phyloP scores from a whole-genome alignment of 1,140 invertebrate species.

The Papilio machaon region DNA sequence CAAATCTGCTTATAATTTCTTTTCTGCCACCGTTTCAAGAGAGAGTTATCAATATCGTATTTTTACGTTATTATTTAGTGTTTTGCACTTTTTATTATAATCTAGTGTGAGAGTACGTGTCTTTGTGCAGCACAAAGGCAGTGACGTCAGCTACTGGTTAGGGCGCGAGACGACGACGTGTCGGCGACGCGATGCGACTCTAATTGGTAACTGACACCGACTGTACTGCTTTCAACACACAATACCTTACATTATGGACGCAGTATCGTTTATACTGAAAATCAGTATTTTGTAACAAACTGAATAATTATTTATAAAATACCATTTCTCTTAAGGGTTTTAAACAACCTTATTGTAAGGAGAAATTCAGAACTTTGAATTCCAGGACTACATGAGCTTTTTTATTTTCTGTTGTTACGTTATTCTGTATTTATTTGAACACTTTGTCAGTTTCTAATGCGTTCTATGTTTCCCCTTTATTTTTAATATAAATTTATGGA shows the following conservation, averaged over 20 bases:
- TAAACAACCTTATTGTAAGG: too few relatives aligned
- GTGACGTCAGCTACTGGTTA: neutral
- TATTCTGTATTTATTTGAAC: too few relatives aligned
- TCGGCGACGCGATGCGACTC: neutral
- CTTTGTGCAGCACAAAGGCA: neutral
- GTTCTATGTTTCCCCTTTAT: too few relatives aligned
- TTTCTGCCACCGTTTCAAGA: neutral
- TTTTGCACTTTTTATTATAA: neutral
- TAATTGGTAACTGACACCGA: conserved; percentile 7
- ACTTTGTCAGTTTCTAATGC: too few relatives aligned
- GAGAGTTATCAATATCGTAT: neutral
- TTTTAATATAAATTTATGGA: neutral
- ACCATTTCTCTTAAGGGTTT: too few relatives aligned
- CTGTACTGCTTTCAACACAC: neutral
- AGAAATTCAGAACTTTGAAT: too few relatives aligned
- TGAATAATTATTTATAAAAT: too few relatives aligned
- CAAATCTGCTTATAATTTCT: neutral
- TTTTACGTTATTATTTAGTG: neutral
- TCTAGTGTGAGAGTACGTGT: neutral
- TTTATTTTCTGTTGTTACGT: too few relatives aligned
- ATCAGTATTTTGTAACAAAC: neutral
- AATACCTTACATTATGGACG: neutral
- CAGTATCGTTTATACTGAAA: neutral
- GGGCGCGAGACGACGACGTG: neutral
- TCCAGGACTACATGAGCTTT: too few relatives aligned